phyloP scores from a whole-genome alignment of 2,113 vertebrate genomes.

The Nerophis ophidion region DNA sequence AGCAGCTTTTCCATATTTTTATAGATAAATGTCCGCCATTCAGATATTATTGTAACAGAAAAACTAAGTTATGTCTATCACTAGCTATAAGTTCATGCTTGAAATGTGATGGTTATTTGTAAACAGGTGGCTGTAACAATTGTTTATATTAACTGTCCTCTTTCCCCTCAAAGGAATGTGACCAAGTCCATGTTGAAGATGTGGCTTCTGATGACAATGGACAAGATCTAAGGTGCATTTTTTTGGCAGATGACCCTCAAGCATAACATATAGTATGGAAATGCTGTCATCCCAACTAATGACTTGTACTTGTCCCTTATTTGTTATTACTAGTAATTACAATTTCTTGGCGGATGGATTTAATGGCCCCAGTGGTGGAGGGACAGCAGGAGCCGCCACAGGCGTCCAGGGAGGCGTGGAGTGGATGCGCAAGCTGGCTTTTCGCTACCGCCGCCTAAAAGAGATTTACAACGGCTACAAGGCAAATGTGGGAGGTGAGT shows the following conservation, averaged over 20 bases:
- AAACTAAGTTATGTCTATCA: no score
- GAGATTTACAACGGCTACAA: conserved; percentile 93
- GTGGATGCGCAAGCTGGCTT: conserved; percentile 98
- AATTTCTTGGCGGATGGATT: conserved; percentile 93
- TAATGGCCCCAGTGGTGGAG: conserved; percentile 75
- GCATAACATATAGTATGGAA: no score
- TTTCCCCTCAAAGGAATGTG: conserved; percentile 81
- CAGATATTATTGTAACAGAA: no score
- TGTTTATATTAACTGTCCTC: neutral
- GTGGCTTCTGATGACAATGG: conserved; percentile 97
- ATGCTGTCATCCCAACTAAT: neutral
- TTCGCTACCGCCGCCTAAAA: conserved; percentile 91
- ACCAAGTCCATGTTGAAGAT: conserved; percentile 97
- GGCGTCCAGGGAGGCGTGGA: conserved; percentile 93
- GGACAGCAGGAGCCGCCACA: conserved; percentile 70
- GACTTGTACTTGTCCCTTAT: neutral
- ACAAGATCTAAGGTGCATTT: conserved; percentile 86
- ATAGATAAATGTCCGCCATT: no score
- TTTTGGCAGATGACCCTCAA: neutral
- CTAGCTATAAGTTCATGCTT: no score
- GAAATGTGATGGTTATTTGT: no score
- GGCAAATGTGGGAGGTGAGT: conserved; percentile 84
- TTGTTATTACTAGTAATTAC: conserved; percentile 78
- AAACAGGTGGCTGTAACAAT: no score
- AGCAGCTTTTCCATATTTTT: no score